Percentiles rank a stretch among this genome's conserved stretches.
These are phyloP conservation scores for Glaucidium brasilianum DNA, from an alignment of 2,113 vertebrate species.

Conservation along the genomic window DNA sequence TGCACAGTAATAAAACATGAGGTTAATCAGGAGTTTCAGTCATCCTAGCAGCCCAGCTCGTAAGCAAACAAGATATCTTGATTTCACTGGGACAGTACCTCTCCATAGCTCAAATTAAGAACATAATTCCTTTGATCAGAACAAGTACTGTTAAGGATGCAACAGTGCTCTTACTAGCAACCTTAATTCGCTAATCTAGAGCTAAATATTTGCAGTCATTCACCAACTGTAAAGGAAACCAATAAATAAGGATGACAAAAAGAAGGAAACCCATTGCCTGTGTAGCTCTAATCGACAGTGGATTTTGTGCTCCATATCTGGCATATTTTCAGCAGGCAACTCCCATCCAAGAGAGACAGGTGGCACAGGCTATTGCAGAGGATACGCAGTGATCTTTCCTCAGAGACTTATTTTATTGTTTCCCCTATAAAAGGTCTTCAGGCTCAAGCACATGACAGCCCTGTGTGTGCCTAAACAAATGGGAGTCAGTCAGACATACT, in stretches of 20 bases:
- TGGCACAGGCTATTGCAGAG: not conserved
- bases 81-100: not conserved
- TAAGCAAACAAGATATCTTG: not conserved
- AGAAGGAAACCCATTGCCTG: fast-evolving
- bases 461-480: not conserved
- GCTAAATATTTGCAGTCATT: not conserved
- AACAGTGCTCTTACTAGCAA: not conserved
- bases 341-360: not conserved
- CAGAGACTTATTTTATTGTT: not conserved
- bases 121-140: not conserved
- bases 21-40: not conserved
- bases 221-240: not conserved
- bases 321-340: not conserved
- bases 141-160: not conserved
- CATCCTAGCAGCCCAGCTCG: not conserved
- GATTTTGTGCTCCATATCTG: not conserved
- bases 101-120: not conserved
- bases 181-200: not conserved
- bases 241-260: not conserved
- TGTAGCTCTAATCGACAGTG: not conserved
- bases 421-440: not conserved
- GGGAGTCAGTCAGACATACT: not conserved
- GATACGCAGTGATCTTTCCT: not conserved
- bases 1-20: not conserved
- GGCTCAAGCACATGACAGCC: not conserved